Evolutionary conservation across 1,140 invertebrate genomes (phyloP), one percentile per base, ranked within the genome.

Genomic region (Geopemphigus sp.): DNA sequence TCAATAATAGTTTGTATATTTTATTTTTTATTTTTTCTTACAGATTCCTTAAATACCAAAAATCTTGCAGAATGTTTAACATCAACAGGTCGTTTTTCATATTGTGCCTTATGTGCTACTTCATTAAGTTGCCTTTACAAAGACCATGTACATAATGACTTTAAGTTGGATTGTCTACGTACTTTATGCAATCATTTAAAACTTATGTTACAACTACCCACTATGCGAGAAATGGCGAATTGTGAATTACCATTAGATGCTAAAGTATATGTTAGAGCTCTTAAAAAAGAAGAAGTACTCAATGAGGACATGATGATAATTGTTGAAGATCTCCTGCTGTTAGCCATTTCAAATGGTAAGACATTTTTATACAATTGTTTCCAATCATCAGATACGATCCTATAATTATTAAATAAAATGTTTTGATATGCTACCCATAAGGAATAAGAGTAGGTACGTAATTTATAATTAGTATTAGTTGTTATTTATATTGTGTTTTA

Each of bases 201-300:
- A 50, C 19, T 78, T 63, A 78, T 78, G 74, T 47, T 78, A 47
- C 74, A 78, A 78, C 12, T 78, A 50, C 56, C 54, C 1, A 78
- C 74, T 29, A 78, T 78, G 74, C 56, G 57, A 61, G 74, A 78
- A 12, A 78, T 78, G 74, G 74, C 74, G 10, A 78, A 63, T 78
- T 78, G 74, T 63, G 57, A 78, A 63, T 47, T 78, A 63, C 57
- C 74, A 11, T 78, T 78, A 63, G 74, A 78, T 78, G 74, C 74
- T 11, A 61, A 78, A 61, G 74, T 78, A 19, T 78, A 78, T 63
- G 57, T 78, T 8, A 63, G 57, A 63, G 22, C 39, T 63, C 57
- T 78, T 5, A 78, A 78, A 63, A 78, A 78, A 50, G 74, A 78
- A 50, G 74, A 78, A 78, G 74, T 63, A 50, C 74, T 78, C 17